Percentiles rank a stretch among this genome's conserved stretches.
Evolutionary conservation across 2,797 vertebrate genomes (phyloP).

Genomic region (Hydrophis major): DNA sequence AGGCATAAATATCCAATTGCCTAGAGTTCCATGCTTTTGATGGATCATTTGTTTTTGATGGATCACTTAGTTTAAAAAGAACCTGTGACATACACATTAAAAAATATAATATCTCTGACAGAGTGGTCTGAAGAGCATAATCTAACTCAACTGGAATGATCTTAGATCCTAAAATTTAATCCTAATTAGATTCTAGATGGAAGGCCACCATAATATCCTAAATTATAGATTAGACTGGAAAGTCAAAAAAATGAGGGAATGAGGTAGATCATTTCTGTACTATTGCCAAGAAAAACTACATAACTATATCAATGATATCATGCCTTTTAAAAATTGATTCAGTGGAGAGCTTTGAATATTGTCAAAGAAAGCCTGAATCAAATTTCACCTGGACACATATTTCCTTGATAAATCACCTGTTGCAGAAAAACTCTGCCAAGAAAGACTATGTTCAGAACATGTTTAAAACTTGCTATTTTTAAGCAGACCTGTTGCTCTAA

Average conservation of each 20-base stretch:
- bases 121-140: background rate
- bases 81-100: background rate
- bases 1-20: background rate
- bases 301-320: background rate
- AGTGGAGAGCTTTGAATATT: background rate
- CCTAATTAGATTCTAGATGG: background rate
- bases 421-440: background rate
- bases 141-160: background rate
- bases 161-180: background rate
- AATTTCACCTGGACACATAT: background rate
- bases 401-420: background rate
- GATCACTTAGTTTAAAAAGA: background rate
- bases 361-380: background rate
- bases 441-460: background rate
- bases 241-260: background rate
- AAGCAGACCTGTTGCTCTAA: background rate
- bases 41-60: background rate
- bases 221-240: background rate
- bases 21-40: too few species aligned
- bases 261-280: background rate
- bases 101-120: background rate
- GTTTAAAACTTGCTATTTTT: background rate
- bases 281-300: background rate
- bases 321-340: background rate
- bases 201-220: background rate